Percentiles rank a stretch among this genome's conserved stretches.
Evolutionary conservation across 2,888 invertebrate genomes (phyloP).

Genomic region (Ferdinandea cuprea): DNA sequence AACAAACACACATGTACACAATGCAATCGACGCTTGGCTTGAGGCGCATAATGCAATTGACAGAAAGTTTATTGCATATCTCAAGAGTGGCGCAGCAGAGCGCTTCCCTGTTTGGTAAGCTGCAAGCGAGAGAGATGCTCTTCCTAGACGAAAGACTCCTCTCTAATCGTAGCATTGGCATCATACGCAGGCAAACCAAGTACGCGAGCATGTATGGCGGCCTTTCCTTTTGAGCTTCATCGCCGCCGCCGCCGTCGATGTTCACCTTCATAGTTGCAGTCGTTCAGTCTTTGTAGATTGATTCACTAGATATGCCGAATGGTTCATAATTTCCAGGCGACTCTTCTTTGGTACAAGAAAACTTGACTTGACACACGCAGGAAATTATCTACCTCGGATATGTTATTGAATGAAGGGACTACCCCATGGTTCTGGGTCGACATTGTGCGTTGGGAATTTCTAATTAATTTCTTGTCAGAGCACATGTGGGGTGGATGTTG

Average conservation of each 20-base stretch:
- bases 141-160: slow-evolving; percentile 66
- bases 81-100: slow-evolving; percentile 38
- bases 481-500: slow-evolving; percentile 5
- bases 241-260: slow-evolving; percentile 30
- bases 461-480: slow-evolving; percentile 66
- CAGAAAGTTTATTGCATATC: slow-evolving; percentile 73
- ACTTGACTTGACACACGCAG: slow-evolving; percentile 71
- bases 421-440: slow-evolving; percentile 7
- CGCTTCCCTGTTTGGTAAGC: slow-evolving; percentile 23
- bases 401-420: slow-evolving; percentile 1
- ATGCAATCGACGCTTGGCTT: slow-evolving; percentile 66
- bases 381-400: slow-evolving; percentile 53
- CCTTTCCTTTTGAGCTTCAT: slow-evolving; percentile 69
- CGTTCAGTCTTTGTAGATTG: slow-evolving; percentile 63
- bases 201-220: slow-evolving; percentile 43
- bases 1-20: slow-evolving; percentile 24
- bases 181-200: slow-evolving; percentile 63
- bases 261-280: slow-evolving; percentile 32
- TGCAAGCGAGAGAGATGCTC: slow-evolving; percentile 43
- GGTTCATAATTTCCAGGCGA: slow-evolving; percentile 67
- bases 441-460: slow-evolving; percentile 58
- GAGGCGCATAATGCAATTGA: slow-evolving; percentile 74
- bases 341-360: slow-evolving; percentile 14
- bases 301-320: slow-evolving; percentile 71
- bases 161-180: slow-evolving; percentile 68